These are phyloP conservation scores for Hyla sarda DNA, from an alignment of 2,113 vertebrate species.

Conservation along the genomic window DNA sequence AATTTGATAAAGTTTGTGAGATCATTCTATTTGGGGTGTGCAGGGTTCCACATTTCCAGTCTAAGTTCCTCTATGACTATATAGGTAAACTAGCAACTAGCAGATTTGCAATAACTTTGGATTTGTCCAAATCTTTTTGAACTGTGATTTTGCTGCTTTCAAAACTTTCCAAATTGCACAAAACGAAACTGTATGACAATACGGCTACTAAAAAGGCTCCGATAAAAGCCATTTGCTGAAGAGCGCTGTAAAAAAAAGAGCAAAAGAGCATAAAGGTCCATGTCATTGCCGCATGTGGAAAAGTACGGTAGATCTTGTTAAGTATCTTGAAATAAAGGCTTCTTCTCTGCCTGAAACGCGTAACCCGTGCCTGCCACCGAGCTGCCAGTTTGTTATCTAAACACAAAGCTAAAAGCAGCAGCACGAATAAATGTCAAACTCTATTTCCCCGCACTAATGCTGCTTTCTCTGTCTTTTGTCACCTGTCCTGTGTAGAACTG, in stretches of 20 bases:
- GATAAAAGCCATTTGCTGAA: slow-evolving; percentile 8
- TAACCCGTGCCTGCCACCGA: slow-evolving; percentile 2
- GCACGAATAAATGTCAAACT: slow-evolving; percentile 36
- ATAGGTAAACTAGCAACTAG: too few relatives aligned
- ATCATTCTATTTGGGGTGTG: too few relatives aligned
- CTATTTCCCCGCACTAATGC: background rate
- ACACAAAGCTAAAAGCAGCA: slow-evolving; percentile 23
- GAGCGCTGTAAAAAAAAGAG: slow-evolving; percentile 37
- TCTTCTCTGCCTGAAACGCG: background rate
- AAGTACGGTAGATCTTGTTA: slow-evolving; percentile 18
- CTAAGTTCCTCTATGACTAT: too few relatives aligned
- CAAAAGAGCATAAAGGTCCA: slow-evolving; percentile 41
- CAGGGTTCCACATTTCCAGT: too few relatives aligned
- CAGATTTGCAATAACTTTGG: too few relatives aligned
- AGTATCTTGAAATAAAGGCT: background rate
- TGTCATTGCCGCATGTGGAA: slow-evolving; percentile 43
- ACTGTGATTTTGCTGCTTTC: too few relatives aligned
- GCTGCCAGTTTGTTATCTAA: slow-evolving; percentile 33
- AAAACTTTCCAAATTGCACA: too few relatives aligned
- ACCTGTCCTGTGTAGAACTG: background rate
- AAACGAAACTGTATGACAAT: too few relatives aligned
- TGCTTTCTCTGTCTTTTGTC: background rate
- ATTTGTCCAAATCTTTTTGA: too few relatives aligned
- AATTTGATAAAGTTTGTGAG: too few relatives aligned
- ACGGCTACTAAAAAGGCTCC: too few relatives aligned